Conservation (phyloP, 2,888 invertebrate genomes). For the Aleiodes testaceus region DNA sequence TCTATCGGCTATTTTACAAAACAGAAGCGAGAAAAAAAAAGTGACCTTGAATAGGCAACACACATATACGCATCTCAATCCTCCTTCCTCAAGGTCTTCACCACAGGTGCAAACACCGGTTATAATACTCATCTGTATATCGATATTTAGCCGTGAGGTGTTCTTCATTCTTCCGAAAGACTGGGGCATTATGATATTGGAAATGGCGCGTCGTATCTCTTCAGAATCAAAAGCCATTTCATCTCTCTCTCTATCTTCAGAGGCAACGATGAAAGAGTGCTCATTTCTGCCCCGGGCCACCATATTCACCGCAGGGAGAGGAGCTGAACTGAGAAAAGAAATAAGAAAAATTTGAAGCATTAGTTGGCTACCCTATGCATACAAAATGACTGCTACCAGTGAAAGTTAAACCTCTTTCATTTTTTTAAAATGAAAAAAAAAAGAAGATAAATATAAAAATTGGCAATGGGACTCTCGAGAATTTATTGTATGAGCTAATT, state of each 20-base stretch:
- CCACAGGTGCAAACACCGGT: constrained; percentile 54
- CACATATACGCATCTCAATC: constrained; percentile 17
- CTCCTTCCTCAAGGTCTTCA: background rate
- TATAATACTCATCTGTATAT: constrained; percentile 44
- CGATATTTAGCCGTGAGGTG: constrained; percentile 47
- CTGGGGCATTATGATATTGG: constrained; percentile 60
- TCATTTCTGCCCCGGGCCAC: constrained; percentile 15
- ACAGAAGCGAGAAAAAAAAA: constrained; percentile 52
- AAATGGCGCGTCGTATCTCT: constrained; percentile 56
- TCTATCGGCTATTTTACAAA: constrained; percentile 30
- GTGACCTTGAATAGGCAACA: constrained; percentile 41
- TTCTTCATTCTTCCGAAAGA: constrained; percentile 49
- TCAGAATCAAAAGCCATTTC: constrained; percentile 56
- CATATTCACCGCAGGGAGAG: constrained; percentile 46
- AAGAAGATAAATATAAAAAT: background rate
- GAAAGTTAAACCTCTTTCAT: constrained; percentile 27
- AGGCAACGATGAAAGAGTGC: constrained; percentile 44
- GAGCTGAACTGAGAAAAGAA: constrained; percentile 46
- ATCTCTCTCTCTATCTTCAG: background rate
- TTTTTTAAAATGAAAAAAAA: constrained; percentile 36
- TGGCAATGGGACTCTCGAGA: constrained; percentile 53
- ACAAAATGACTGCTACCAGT: constrained; percentile 70
- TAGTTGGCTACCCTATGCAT: constrained; percentile 70
- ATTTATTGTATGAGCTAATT: constrained; percentile 70
- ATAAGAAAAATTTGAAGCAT: constrained; percentile 42